Evolutionary conservation across 2,113 vertebrate genomes (phyloP).

Genomic region (Ictalurus furcatus): DNA sequence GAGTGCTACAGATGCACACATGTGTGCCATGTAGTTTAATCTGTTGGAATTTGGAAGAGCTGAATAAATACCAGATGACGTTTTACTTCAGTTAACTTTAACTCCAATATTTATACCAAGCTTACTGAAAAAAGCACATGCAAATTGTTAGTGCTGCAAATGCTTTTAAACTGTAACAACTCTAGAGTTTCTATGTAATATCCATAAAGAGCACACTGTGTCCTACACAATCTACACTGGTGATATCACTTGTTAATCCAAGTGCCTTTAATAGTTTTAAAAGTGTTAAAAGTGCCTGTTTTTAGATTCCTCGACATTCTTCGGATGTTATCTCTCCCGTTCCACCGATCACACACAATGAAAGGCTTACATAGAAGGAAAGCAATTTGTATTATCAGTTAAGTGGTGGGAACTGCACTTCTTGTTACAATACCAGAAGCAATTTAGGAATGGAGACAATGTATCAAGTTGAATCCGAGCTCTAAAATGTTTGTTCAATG

Average conservation of each 20-base stretch:
- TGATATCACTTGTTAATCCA: neutral
- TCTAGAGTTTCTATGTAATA: neutral
- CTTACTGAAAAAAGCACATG: neutral
- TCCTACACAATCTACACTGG: neutral
- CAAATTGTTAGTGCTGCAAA: neutral
- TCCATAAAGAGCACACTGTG: neutral
- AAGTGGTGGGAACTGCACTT: neutral
- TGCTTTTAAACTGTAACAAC: neutral
- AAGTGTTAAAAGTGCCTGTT: neutral
- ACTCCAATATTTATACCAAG: neutral
- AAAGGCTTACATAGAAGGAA: neutral
- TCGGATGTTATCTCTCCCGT: neutral
- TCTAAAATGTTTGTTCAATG: neutral
- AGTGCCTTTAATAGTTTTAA: neutral
- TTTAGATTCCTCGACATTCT: neutral
- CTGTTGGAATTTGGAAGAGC: neutral
- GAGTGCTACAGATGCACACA: neutral
- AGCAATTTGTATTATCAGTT: neutral
- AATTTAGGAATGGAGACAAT: slow-evolving; percentile 3
- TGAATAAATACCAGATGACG: neutral
- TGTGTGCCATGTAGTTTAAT: neutral
- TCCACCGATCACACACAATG: neutral
- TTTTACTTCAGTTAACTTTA: slow-evolving; percentile 19
- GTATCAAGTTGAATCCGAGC: neutral
- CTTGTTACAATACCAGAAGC: neutral